Base-by-base conservation (phyloP, 2,113 vertebrate genomes). In the Hippocampus abdominalis region DNA sequence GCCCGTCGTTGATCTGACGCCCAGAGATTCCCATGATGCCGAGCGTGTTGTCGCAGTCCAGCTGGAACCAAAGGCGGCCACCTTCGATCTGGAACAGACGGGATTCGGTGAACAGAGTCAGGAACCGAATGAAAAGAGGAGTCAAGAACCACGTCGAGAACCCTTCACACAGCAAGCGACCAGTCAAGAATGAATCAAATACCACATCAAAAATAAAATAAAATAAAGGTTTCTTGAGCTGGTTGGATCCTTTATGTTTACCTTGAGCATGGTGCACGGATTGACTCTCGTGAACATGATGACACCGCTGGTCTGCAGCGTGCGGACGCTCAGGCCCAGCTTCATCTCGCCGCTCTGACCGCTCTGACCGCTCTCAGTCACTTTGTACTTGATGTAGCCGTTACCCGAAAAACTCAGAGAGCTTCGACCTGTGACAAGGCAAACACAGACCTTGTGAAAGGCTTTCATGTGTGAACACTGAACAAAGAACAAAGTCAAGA, bases 321-420 rank as follows among this genome's bases (percentile, higher is more conserved):
- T 99, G 80, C 97, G 90, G 84, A 99, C 93, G 63, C 93, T 93
- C 69, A 99, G 89, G 64, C 93, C 91, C 27, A 99, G 86, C 81
- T 92, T 96, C 89, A 99, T 94, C 89, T 94, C 94, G 64, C 94
- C 93, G 29, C 92, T 92, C 21, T 62, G 60, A 11, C 20, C 21
- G 36, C 20, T 92, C 10, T 46, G 62, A 8, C 23, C 23, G 8
- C 23, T 92, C 81, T 94, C 94, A 18, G 94, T 95, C 84, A 98
- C 93, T 46, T 94, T 92, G 87, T 99, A 99, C 83, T 97, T 98
- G 80, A 99, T 97, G 89, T 98, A 99, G 82, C 96, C 96, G 90
- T 96, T 98, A 64, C 97, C 97, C 82, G 94, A 93, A 90, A 99
- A 99, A 82, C 95, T 99, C 73, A 98, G 91, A 59, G 97, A 96